Evolutionary conservation across 2,888 invertebrate species (phyloP), one percentile per base, ranked within the genome.

Genomic region (Phalangium opilio): DNA sequence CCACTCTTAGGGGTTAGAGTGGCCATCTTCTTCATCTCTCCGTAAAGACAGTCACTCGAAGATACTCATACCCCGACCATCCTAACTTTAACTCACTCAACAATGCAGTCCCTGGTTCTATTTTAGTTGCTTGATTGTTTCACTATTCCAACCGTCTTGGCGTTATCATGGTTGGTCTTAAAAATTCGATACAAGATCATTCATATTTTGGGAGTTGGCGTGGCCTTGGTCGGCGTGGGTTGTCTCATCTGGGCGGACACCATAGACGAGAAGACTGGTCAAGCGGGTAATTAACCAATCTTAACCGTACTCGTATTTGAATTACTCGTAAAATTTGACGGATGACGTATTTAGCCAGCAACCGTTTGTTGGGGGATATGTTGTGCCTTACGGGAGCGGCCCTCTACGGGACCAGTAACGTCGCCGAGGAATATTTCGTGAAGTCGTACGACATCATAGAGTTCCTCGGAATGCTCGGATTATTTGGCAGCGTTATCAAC

Each of bases 71-170:
- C n/a, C n/a, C n/a, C n/a, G n/a, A n/a, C n/a, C n/a, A n/a, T n/a
- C n/a, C n/a, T n/a, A n/a, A n/a, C n/a, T n/a, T n/a, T n/a, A n/a
- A n/a, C n/a, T n/a, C n/a, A n/a, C n/a, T n/a, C n/a, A n/a, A n/a
- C n/a, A n/a, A n/a, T n/a, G n/a, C n/a, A n/a, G n/a, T n/a, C n/a
- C n/a, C n/a, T n/a, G n/a, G n/a, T n/a, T n/a, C n/a, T n/a, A n/a
- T n/a, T n/a, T 69, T 75, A 86, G 79, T 71, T 87, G 62, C 69
- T 87, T 59, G 83, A 85, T 55, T 86, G 86, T 65, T 82, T 83
- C 52, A 83, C 83, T 4, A 83, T 86, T 47, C 83, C 85, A 0
- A 80, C 81, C 10, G 84, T 85, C 3, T 65, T 86, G 54, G 76
- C 77, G 32, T 67, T 86, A 32, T 84, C 84, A 1, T 82, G 81